phyloP scores from a whole-genome alignment of 1,140 invertebrate genomes.

The Lordiphosa collinella region DNA sequence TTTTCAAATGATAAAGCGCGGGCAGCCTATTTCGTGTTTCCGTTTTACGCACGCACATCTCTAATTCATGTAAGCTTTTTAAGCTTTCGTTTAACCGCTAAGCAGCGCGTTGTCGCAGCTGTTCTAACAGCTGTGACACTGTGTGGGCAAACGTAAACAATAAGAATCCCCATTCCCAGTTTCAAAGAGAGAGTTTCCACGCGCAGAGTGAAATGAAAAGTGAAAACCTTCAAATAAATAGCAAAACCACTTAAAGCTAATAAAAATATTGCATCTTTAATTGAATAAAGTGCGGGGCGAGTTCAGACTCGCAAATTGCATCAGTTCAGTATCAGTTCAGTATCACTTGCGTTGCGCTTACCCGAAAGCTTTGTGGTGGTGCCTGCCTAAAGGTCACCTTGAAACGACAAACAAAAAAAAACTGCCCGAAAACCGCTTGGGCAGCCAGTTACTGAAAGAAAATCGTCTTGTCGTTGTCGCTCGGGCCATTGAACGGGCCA shows the following conservation, averaged over 20 bases:
- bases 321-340: no score
- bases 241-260: background rate
- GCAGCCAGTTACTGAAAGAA: slow-evolving; percentile 68
- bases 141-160: slow-evolving; percentile 7
- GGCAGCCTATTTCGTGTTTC: background rate
- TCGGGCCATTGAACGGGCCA: slow-evolving; percentile 39
- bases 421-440: slow-evolving; percentile 40
- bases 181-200: no score
- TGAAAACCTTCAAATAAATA: slow-evolving; percentile 5
- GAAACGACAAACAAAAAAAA: slow-evolving; percentile 71
- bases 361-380: slow-evolving; percentile 38
- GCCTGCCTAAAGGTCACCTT: slow-evolving; percentile 65
- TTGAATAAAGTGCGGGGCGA: background rate
- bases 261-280: background rate
- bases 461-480: slow-evolving; percentile 44
- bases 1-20: no score
- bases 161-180: background rate
- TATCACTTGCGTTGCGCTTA: slow-evolving; percentile 32
- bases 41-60: background rate
- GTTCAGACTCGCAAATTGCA: slow-evolving; percentile 30
- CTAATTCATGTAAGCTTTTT: background rate
- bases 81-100: background rate
- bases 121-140: background rate
- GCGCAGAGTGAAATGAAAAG: background rate
- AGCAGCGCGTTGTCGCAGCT: background rate